Percentiles rank a stretch among this genome's conserved stretches.
These are phyloP conservation scores for Dicentrarchus labrax DNA, from an alignment of 2,113 vertebrate species.

Conservation along the genomic window DNA sequence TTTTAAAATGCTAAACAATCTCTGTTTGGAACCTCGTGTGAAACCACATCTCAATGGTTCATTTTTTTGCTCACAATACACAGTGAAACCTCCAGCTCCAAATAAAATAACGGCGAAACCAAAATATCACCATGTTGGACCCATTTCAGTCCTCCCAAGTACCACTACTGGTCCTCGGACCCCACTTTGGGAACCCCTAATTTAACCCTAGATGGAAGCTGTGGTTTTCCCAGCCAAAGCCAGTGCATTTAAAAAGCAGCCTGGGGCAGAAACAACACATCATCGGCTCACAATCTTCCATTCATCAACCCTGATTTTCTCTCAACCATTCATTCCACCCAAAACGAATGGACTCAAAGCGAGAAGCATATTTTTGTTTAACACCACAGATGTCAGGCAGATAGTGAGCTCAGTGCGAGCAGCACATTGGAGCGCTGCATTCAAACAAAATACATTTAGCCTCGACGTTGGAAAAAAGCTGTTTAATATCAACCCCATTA, in stretches of 20 bases:
- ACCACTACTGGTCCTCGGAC: conserved; percentile 37
- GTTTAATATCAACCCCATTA: conserved; percentile 96
- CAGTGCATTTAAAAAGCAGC: conserved; percentile 68
- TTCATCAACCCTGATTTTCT: conserved; percentile 73
- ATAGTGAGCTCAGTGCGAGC: conserved; percentile 28
- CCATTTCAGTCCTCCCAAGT: not conserved
- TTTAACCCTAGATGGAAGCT: conserved; percentile 55
- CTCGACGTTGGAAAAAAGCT: conserved; percentile 85
- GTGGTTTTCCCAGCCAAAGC: conserved; percentile 56
- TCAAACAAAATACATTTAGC: conserved; percentile 65
- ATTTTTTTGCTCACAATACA: not conserved
- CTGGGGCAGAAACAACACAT: conserved; percentile 69
- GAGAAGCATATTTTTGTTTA: conserved; percentile 16
- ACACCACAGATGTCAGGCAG: conserved; percentile 49
- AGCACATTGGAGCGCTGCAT: not conserved
- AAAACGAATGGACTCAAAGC: conserved; percentile 39
- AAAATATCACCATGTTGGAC: not conserved
- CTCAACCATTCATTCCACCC: conserved; percentile 64
- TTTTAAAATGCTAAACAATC: not conserved
- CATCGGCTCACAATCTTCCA: conserved; percentile 65
- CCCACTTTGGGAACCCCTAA: conserved; percentile 50
- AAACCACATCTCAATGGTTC: not conserved
- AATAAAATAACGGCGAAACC: not conserved
- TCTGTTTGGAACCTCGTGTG: not conserved
- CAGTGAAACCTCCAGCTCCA: not conserved